phyloP scores from a whole-genome alignment of 64 coral and sea anemone species.

The Trachythela sp. region DNA sequence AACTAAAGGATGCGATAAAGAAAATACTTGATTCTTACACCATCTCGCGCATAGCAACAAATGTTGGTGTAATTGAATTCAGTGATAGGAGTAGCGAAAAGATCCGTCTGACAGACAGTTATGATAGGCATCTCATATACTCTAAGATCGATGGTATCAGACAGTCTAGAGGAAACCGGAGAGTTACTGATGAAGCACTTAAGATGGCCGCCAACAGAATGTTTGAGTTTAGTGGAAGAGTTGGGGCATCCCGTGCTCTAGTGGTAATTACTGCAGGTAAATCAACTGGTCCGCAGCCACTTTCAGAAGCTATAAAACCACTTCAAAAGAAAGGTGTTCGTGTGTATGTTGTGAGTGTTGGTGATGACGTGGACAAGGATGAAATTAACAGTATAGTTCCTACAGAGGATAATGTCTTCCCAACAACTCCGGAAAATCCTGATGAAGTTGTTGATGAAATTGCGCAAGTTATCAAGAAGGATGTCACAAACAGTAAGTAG shows the following conservation, averaged over 20 bases:
- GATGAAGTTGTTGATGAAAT: background rate
- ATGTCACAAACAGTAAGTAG: background rate
- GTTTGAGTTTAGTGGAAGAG: background rate
- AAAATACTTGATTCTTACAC: conserved; percentile 49
- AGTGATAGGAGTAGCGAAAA: background rate
- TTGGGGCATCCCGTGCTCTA: background rate
- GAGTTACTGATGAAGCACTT: background rate
- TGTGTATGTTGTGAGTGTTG: background rate
- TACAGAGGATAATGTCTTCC: background rate
- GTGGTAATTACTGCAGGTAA: background rate
- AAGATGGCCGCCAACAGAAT: background rate
- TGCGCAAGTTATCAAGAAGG: background rate
- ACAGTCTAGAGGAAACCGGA: background rate
- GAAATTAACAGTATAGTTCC: background rate
- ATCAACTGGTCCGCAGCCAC: background rate
- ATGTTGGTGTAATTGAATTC: background rate
- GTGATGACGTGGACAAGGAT: background rate
- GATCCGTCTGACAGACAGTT: background rate
- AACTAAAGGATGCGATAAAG: conserved; percentile 61
- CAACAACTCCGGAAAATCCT: background rate
- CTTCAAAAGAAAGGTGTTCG: conserved; percentile 5
- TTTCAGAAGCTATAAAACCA: conserved; percentile 2
- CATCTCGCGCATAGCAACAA: background rate
- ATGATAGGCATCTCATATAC: background rate
- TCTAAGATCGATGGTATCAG: background rate